These are phyloP conservation scores for Amphipoea lucens DNA, from an alignment of 2,888 invertebrate species.

Conservation along the genomic window DNA sequence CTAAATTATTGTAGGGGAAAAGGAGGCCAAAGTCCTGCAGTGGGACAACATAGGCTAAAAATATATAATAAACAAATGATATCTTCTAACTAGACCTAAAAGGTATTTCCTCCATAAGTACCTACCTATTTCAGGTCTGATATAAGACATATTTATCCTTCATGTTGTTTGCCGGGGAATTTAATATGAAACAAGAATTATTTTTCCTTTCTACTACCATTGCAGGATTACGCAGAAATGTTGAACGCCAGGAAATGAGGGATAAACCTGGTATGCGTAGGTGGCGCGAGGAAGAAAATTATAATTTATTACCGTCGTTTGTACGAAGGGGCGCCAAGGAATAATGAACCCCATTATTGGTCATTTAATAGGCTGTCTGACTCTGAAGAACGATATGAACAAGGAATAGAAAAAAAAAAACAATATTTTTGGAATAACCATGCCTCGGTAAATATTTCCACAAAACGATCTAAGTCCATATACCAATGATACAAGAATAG, in stretches of 20 bases:
- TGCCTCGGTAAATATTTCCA: neutral
- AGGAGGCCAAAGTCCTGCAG: too few relatives aligned
- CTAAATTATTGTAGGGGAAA: too few relatives aligned
- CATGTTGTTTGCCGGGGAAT: conserved; percentile 19
- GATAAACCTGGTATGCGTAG: conserved; percentile 63
- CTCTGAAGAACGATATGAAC: conserved; percentile 25
- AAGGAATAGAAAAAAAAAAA: conserved; percentile 15
- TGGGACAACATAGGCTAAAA: too few relatives aligned
- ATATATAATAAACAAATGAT: too few relatives aligned
- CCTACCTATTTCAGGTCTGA: neutral
- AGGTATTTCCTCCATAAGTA: neutral
- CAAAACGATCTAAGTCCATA: conserved; percentile 2
- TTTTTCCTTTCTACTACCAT: conserved; percentile 42
- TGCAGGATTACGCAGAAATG: conserved; percentile 42
- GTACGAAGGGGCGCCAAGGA: conserved; percentile 62
- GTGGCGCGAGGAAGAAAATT: conserved; percentile 68
- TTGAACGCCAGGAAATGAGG: conserved; percentile 58
- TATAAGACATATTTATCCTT: conserved; percentile 19
- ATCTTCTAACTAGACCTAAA: neutral
- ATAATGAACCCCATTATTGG: conserved; percentile 67
- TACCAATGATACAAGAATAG: conserved; percentile 44
- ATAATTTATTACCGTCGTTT: conserved; percentile 69
- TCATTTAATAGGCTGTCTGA: conserved; percentile 29
- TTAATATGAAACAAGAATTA: conserved; percentile 41
- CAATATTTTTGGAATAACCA: neutral